Evolutionary conservation across 1,140 invertebrate species (phyloP), one percentile per base, ranked within the genome.

Genomic region (Wiebesia pumilae): DNA sequence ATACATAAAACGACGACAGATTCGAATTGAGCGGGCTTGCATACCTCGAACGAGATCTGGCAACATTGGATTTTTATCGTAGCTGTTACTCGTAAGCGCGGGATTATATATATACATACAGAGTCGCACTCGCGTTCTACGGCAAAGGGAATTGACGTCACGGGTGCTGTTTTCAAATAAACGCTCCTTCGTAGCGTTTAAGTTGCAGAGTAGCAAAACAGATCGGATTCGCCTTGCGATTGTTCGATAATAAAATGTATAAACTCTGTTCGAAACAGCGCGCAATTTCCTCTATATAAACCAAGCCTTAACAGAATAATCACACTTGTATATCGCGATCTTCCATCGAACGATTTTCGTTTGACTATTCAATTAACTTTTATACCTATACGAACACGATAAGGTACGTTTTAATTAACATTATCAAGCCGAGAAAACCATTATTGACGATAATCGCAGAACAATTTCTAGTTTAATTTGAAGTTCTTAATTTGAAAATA

Each of bases 11-110:
- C 24, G 21, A 30, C 35, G 14, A 35, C 30, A 16, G 12, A 35
- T 79, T 86, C 85, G 19, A 40, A 47, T 81, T 78, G 33, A 82
- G 80, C 80, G 80, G 80, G 65, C 69, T 85, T 84, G 35, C 62
- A 83, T 47, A 65, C 33, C 38, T 69, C 10, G 35, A 6, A 30
- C 81, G 6, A 62, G 1, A 81, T 85, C 71, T 83, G 75, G 81
- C 65, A 62, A 84, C 75, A 58, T 69, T 33, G 77, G 80, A 38
- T 71, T 38, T 43, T 75, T 21, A 38, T 71, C 16, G 69, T 71
- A 33, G 33, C 10, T n/a, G n/a, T n/a, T n/a, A n/a, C n/a, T n/a
- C 69, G 16, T 7, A 14, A 71, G 69, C 19, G 19, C 33, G 35
- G n/a, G 30, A 71, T 71, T 38, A 38, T 38, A 71, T 71, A 38